These are phyloP conservation scores for Rugalucina vietnamica DNA, from an alignment of 2,888 invertebrate species.

Conservation along the genomic window DNA sequence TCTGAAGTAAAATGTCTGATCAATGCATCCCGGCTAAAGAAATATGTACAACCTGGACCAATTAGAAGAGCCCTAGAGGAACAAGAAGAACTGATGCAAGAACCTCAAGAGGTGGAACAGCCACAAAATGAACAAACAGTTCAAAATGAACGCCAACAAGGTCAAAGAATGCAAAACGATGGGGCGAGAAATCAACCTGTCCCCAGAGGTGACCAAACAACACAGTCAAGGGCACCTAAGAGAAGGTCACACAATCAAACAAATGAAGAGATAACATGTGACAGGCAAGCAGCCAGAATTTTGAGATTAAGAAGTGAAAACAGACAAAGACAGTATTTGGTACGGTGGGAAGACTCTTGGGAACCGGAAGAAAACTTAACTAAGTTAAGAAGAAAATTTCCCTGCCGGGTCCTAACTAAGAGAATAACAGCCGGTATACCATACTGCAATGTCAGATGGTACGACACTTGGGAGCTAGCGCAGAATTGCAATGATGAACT, in stretches of 20 bases:
- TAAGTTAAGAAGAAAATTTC: neutral
- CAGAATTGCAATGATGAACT: neutral
- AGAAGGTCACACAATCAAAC: neutral
- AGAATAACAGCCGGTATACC: neutral
- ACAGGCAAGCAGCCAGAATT: neutral
- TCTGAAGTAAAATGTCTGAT: slow-evolving; percentile 28
- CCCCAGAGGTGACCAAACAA: neutral
- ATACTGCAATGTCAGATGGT: neutral
- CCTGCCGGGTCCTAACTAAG: neutral
- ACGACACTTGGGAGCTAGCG: neutral
- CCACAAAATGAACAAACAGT: neutral
- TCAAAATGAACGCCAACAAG: neutral
- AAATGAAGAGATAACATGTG: neutral
- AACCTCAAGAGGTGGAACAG: neutral
- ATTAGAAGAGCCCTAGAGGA: neutral
- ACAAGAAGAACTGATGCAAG: neutral
- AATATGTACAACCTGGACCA: neutral
- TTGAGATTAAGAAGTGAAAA: neutral
- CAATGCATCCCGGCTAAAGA: slow-evolving; percentile 35
- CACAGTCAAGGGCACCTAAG: neutral
- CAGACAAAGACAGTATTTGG: neutral
- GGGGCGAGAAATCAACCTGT: neutral
- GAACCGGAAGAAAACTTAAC: neutral
- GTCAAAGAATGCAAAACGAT: neutral
- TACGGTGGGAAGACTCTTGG: slow-evolving; percentile 8